Conservation (phyloP, 2,797 vertebrate genomes). For the Poecilia picta region DNA sequence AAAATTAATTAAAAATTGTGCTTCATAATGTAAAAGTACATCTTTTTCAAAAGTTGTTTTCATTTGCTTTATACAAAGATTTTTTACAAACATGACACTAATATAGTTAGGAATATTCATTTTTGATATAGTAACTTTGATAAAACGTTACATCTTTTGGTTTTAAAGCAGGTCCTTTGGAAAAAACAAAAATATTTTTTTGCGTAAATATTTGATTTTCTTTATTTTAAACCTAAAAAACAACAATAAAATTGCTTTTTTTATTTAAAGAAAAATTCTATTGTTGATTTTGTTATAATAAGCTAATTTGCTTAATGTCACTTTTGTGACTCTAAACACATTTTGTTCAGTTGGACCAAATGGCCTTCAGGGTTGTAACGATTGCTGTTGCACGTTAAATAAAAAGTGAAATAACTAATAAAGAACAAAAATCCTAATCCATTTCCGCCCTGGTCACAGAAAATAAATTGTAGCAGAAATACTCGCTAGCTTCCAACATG, state of each 20-base stretch:
- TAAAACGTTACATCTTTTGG: not conserved
- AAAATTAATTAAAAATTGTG: too few relatives aligned
- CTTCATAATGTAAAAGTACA: too few relatives aligned
- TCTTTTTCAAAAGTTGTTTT: too few relatives aligned
- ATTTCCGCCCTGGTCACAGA: slow-evolving; percentile 9
- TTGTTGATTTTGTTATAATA: not conserved
- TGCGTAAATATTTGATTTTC: too few relatives aligned
- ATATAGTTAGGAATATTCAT: not conserved
- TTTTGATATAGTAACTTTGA: not conserved
- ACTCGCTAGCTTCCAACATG: slow-evolving; percentile 2
- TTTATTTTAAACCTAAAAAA: too few relatives aligned
- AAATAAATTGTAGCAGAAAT: slow-evolving; percentile 11
- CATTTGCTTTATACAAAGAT: too few relatives aligned
- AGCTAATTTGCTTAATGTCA: not conserved
- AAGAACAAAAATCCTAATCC: slow-evolving; percentile 7
- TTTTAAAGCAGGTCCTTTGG: not conserved
- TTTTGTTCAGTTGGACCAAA: not conserved
- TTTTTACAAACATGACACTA: too few relatives aligned
- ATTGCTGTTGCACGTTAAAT: not conserved
- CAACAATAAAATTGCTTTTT: not conserved
- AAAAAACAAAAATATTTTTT: too few relatives aligned
- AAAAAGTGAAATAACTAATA: slow-evolving; percentile 14
- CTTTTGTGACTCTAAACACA: not conserved
- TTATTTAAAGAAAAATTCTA: not conserved
- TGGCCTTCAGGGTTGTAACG: not conserved